Evolutionary conservation across 2,888 invertebrate genomes (phyloP), one percentile per base, ranked within the genome.

Genomic region (Achlya flavicornis): DNA sequence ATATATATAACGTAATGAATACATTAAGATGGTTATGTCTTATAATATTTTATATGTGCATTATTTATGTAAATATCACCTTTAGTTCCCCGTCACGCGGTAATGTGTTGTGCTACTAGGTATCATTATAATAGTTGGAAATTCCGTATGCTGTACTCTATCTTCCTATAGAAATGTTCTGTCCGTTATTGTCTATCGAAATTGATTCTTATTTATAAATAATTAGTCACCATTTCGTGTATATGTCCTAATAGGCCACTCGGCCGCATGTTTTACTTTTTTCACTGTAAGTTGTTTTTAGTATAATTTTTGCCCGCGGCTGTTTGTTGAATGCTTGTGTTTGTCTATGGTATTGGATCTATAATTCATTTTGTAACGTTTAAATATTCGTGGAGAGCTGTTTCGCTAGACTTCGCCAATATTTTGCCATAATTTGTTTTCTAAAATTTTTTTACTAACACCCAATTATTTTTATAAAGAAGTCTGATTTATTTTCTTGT

Each of bases 341-440:
- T 80, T 75, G 78, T 78, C 74, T 76, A 77, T 72, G 80, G 81
- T 84, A 85, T 85, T 81, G 84, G 84, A 84, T 85, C 83, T 85
- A 85, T 60, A 43, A 59, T 77, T 76, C 69, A 60, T 62, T 62
- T 48, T 41, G 74, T 79, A 75, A 79, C 72, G 80, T 79, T 80
- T 81, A 84, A 87, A 87, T 88, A 89, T 89, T 88, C 71, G 89
- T 84, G 86, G 85, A 86, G 81, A 79, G 83, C 80, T 72, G 65
- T 71, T 82, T 80, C 75, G 85, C 84, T 86, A 85, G 76, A 88
- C 87, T 91, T 90, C 88, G 91, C 91, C 91, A 91, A 90, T 92
- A 84, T 90, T 92, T 92, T 92, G 93, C 93, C 92, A 93, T 93
- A 92, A 85, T 84, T 83, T 80, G 79, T 81, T 81, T 81, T 79